Base-by-base conservation (phyloP, 37 sponge, comb jelly and placozoan species). In the Aplysina aerophoba region DNA sequence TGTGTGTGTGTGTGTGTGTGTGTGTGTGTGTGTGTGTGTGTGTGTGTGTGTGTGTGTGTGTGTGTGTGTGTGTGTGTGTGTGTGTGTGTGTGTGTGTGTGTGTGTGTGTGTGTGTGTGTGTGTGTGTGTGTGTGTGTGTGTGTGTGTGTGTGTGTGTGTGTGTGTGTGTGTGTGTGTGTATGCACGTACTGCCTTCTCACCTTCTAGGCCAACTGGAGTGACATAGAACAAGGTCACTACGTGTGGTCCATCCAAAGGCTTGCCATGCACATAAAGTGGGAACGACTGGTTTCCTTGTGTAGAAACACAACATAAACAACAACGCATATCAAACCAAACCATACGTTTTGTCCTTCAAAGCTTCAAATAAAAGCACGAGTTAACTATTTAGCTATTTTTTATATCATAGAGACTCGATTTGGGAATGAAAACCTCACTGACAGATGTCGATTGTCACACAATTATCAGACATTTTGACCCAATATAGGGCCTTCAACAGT, bases 201-300 rank as follows among this genome's bases (percentile, higher is more conserved):
- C 85, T 69, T 87, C 85, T 0, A 64, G 22, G 20, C 85, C 50
- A 1, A 87, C 85, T 63, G 92, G 88, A 4, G 88, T 67, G 50
- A 85, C 86, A 66, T 75, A 92, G 53, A 86, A 89, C 21, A 89
- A 14, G 16, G 89, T 75, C 37, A 92, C 35, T 5, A 53, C 64
- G 34, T 88, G 91, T 40, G 78, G 41, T 56, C 24, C 72, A 22
- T 37, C 38, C 36, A 37, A 17, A 41, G 91, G 90, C 38, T 82
- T 88, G 33, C 84, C 88, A 64, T 80, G 85, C 0, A 88, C 88
- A 22, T 36, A 36, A 1, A 91, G 34, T 33, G 88, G 59, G 66
- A 82, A 68, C 25, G 62, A 59, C 27, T 59, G 66, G 28, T 11
- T 66, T 54, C 82, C 90, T 89, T 44, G 8, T 3, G 8, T 44